phyloP scores from a whole-genome alignment of 2,888 invertebrate genomes.

The Mythimna pallens region DNA sequence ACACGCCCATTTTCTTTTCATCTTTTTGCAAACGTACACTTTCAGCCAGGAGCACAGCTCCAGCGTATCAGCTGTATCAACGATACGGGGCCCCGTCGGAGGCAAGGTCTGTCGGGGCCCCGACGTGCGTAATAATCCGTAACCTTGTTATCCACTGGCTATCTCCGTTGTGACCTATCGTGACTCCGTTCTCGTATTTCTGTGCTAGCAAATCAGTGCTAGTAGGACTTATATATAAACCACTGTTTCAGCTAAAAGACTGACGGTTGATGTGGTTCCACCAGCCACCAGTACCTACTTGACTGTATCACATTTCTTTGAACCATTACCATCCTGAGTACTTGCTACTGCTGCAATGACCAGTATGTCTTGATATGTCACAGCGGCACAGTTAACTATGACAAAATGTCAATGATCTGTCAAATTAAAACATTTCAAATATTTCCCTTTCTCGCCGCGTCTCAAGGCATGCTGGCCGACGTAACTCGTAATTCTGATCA shows the following conservation, averaged over 20 bases:
- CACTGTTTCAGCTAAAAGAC: not conserved
- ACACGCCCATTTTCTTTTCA: too few relatives aligned
- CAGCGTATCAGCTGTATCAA: too few relatives aligned
- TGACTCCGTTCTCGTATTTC: too few relatives aligned
- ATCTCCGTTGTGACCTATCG: too few relatives aligned
- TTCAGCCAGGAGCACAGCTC: too few relatives aligned
- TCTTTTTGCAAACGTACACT: not conserved
- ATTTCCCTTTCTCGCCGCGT: not conserved
- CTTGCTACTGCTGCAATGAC: not conserved
- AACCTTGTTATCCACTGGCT: too few relatives aligned
- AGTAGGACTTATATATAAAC: too few relatives aligned
- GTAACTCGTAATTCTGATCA: constrained; percentile 58
- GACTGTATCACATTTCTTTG: constrained; percentile 20
- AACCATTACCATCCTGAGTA: constrained; percentile 21
- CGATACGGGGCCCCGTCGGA: too few relatives aligned
- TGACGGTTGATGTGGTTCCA: not conserved
- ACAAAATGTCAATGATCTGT: not conserved
- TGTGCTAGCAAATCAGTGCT: too few relatives aligned
- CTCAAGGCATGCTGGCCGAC: constrained; percentile 13
- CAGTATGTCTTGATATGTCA: not conserved
- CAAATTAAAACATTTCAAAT: not conserved
- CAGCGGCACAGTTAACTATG: not conserved
- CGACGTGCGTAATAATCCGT: too few relatives aligned
- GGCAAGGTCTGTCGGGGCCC: too few relatives aligned
- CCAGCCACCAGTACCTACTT: not conserved